phyloP scores from a whole-genome alignment of 1,140 invertebrate species.

The Anastatus disparis region DNA sequence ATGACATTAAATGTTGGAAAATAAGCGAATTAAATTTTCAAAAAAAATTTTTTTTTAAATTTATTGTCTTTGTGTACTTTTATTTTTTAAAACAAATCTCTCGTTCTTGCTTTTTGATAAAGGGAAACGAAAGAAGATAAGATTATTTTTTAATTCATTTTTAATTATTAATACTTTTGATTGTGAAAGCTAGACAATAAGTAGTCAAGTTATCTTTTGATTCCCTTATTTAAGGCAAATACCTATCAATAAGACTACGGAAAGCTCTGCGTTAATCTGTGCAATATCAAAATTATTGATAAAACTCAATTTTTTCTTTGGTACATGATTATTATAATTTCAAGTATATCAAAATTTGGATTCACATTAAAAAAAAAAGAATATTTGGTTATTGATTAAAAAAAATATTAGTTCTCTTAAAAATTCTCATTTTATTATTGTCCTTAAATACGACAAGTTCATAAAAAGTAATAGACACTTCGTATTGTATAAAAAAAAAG shows the following conservation, averaged over 20 bases:
- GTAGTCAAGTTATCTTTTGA: slow-evolving; percentile 15
- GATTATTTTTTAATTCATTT: too few species aligned
- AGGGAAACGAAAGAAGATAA: slow-evolving; percentile 1
- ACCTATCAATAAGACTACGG: not conserved
- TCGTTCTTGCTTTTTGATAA: slow-evolving; percentile 11
- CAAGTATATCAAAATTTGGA: too few species aligned
- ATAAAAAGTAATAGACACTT: slow-evolving; percentile 10
- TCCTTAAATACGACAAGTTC: not conserved
- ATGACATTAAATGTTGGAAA: slow-evolving; percentile 44
- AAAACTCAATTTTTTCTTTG: slow-evolving; percentile 1
- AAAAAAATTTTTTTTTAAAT: slow-evolving; percentile 35
- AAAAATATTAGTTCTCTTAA: slow-evolving; percentile 32
- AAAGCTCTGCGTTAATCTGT: not conserved
- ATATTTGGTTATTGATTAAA: too few species aligned
- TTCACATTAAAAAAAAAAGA: too few species aligned
- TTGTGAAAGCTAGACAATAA: slow-evolving; percentile 22
- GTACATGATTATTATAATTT: not conserved
- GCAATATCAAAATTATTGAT: not conserved
- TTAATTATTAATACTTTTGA: too few species aligned
- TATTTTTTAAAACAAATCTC: slow-evolving; percentile 19
- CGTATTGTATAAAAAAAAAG: slow-evolving; percentile 28
- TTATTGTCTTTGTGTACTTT: slow-evolving; percentile 38
- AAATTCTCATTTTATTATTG: slow-evolving; percentile 19
- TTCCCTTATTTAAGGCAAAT: slow-evolving; percentile 1
- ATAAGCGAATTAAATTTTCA: slow-evolving; percentile 42